Percentiles rank a stretch among this genome's conserved stretches.
Evolutionary conservation across 2,797 vertebrate species (phyloP).

Genomic region (Fundulus diaphanus): DNA sequence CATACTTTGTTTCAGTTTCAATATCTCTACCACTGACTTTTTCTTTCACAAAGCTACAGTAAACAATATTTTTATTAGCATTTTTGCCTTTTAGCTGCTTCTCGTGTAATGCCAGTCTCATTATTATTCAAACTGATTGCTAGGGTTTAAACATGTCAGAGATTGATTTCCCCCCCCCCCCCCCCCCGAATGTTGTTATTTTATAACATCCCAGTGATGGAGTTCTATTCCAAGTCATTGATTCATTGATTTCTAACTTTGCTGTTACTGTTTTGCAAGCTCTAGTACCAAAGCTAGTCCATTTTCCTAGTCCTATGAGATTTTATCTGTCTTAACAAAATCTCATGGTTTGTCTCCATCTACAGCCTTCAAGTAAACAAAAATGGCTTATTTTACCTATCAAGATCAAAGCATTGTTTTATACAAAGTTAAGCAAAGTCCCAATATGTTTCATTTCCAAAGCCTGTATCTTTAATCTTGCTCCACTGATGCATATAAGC

Average conservation of each 20-base stretch:
- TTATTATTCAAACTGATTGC: not conserved
- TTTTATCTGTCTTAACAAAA: not conserved
- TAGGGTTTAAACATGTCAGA: not conserved
- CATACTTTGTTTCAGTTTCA: not conserved
- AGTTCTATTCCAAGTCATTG: not conserved
- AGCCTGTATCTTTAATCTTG: not conserved
- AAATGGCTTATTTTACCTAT: not conserved
- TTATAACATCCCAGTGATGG: not conserved
- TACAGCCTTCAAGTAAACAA: not conserved
- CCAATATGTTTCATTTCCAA: not conserved
- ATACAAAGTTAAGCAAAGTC: not conserved
- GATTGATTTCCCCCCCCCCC: not conserved
- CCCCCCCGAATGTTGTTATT: not conserved
- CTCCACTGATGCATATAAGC: constrained; percentile 12
- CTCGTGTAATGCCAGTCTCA: not conserved
- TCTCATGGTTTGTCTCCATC: not conserved
- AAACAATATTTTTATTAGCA: not conserved
- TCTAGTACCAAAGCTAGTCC: not conserved
- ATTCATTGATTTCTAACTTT: not conserved
- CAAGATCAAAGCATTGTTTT: not conserved
- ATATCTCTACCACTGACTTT: not conserved
- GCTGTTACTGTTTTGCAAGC: not conserved
- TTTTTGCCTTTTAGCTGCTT: not conserved
- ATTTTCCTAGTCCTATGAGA: too few relatives aligned
- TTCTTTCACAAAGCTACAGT: not conserved